Evolutionary conservation across 1,140 invertebrate species (phyloP).

Genomic region (Drosophila burlai): DNA sequence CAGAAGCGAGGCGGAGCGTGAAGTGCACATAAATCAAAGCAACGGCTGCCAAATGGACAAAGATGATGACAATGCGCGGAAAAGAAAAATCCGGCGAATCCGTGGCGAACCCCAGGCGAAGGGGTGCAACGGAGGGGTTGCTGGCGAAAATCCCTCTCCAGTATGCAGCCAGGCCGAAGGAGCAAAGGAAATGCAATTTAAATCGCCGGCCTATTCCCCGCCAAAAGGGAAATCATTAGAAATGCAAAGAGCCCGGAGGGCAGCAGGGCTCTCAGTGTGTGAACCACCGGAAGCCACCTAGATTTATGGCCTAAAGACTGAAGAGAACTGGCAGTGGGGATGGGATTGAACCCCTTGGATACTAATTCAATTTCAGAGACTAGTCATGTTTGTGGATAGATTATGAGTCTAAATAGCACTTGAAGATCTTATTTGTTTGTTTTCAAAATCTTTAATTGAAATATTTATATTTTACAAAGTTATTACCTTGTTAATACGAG

Average conservation of each 20-base stretch:
- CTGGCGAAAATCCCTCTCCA: neutral
- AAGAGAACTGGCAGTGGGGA: neutral
- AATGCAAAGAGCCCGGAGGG: constrained; percentile 18
- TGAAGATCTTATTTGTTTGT: neutral
- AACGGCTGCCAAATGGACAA: constrained; percentile 66
- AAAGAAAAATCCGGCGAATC: constrained; percentile 1
- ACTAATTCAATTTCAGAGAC: constrained; percentile 14
- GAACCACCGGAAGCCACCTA: constrained; percentile 27
- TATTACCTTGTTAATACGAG: no score
- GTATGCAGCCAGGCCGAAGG: neutral
- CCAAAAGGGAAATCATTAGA: constrained; percentile 36
- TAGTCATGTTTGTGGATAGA: neutral
- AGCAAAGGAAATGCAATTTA: constrained; percentile 48
- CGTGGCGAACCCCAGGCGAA: neutral
- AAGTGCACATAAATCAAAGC: constrained; percentile 75
- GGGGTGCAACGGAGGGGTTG: constrained; percentile 4
- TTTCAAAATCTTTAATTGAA: no score
- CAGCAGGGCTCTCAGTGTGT: constrained; percentile 20
- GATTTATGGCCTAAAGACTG: constrained; percentile 15
- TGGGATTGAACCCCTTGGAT: neutral
- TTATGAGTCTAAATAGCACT: neutral
- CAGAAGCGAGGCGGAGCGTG: constrained; percentile 50
- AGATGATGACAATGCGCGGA: constrained; percentile 43
- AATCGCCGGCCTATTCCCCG: constrained; percentile 10
- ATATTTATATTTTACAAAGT: no score